A percentile compares a stretch with the other conserved stretches of the same genome.
phyloP scores from a whole-genome alignment of 2,797 vertebrate genomes.

The Toxotes lorentzi region DNA sequence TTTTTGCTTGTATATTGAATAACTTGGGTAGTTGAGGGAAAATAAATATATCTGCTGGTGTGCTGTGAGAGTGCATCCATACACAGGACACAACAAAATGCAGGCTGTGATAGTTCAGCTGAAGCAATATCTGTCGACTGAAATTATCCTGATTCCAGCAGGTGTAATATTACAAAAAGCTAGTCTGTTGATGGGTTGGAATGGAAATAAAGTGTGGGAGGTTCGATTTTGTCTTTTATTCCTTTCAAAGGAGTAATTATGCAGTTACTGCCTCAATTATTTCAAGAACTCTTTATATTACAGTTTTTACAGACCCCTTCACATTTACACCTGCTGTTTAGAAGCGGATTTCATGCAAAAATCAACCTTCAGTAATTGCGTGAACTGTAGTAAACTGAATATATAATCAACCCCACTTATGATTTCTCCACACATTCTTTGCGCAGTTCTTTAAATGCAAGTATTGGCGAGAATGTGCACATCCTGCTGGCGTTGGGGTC shows the following conservation, averaged over 20 bases:
- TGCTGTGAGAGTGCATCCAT: constrained; percentile 5
- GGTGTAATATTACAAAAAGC: constrained; percentile 24
- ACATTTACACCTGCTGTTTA: not conserved
- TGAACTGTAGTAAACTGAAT: not conserved
- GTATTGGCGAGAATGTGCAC: not conserved
- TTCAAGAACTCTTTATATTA: constrained; percentile 20
- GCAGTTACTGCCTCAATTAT: constrained; percentile 40
- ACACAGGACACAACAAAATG: constrained; percentile 14
- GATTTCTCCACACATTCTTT: not conserved
- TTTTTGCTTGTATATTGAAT: constrained; percentile 6
- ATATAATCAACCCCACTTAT: not conserved
- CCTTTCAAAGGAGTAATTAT: constrained; percentile 52
- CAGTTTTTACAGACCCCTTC: not conserved
- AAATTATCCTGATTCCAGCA: constrained; percentile 37
- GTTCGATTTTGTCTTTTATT: constrained; percentile 49
- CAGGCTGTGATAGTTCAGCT: constrained; percentile 20
- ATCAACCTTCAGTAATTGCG: not conserved
- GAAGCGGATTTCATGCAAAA: not conserved
- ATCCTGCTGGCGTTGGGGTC: not conserved
- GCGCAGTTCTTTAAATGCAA: not conserved
- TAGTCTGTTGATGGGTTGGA: constrained; percentile 32
- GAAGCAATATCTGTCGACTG: constrained; percentile 37
- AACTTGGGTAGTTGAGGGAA: constrained; percentile 4
- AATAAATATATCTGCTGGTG: constrained; percentile 2
- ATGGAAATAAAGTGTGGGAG: constrained; percentile 43